Conservation (phyloP, 92 coral and sea anemone species). For the Meandrina meandrites region DNA sequence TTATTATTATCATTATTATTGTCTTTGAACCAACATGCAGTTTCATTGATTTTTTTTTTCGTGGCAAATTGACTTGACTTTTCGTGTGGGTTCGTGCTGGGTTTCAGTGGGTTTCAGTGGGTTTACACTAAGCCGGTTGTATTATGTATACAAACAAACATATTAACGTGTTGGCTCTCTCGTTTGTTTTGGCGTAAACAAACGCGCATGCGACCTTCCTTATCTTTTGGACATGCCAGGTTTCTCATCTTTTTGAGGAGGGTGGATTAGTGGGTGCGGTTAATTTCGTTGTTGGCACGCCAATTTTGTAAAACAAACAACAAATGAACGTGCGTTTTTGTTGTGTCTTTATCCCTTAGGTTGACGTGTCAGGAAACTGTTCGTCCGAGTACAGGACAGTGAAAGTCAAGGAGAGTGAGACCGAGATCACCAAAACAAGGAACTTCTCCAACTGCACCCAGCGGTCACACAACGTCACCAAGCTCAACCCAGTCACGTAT, state of each 20-base stretch:
- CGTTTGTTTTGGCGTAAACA: too few relatives aligned
- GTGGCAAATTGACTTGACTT: too few relatives aligned
- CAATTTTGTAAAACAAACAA: not conserved
- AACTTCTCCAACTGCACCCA: slow-evolving; percentile 59
- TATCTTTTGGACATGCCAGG: not conserved
- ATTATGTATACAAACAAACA: too few relatives aligned
- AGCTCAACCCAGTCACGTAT: slow-evolving; percentile 59
- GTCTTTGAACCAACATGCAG: too few relatives aligned
- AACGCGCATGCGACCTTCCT: not conserved
- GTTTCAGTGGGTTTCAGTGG: too few relatives aligned
- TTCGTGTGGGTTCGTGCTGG: too few relatives aligned
- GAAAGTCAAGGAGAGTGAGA: slow-evolving; percentile 21
- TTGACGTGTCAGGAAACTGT: slow-evolving; percentile 70
- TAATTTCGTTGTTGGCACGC: too few relatives aligned
- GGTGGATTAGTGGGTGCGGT: too few relatives aligned
- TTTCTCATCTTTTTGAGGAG: not conserved
- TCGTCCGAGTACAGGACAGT: slow-evolving; percentile 48
- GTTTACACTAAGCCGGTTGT: too few relatives aligned
- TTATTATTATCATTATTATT: too few relatives aligned
- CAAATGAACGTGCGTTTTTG: not conserved
- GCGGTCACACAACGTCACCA: slow-evolving; percentile 47
- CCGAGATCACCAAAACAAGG: slow-evolving; percentile 55
- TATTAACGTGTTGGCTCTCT: too few relatives aligned
- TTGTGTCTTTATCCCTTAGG: slow-evolving; percentile 21
- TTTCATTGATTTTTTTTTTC: too few relatives aligned